A percentile compares a stretch with the other conserved stretches of the same genome.
These are phyloP conservation scores for Himantopus leucocephalus DNA, from an alignment of 2,113 vertebrate genomes.

Conservation along the genomic window DNA sequence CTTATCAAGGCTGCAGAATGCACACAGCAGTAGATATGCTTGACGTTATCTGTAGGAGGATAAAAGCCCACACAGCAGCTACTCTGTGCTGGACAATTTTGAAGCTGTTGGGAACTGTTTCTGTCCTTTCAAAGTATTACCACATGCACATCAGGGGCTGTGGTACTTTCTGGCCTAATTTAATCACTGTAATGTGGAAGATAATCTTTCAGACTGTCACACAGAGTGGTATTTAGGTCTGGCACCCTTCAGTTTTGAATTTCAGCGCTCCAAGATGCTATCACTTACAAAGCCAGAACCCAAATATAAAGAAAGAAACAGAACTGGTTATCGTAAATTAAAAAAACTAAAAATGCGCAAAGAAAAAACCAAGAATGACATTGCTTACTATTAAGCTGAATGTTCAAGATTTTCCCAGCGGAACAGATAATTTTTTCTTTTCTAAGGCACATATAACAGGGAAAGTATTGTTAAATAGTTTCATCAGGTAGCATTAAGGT, in stretches of 20 bases:
- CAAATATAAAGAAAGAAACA: background rate
- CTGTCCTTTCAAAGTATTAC: conserved; percentile 60
- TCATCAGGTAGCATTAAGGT: background rate
- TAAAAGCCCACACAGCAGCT: conserved; percentile 43
- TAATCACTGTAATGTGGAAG: conserved; percentile 52
- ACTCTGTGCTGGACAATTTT: conserved; percentile 37
- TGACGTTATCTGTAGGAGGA: conserved; percentile 34
- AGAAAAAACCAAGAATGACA: background rate
- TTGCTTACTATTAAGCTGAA: background rate
- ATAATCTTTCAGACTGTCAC: conserved; percentile 47
- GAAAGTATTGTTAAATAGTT: background rate
- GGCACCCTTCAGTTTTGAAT: conserved; percentile 21
- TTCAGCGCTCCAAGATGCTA: background rate
- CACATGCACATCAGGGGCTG: conserved; percentile 1
- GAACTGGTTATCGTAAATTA: background rate
- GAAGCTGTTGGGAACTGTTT: conserved; percentile 32
- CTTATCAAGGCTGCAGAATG: conserved; percentile 47
- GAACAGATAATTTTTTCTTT: background rate
- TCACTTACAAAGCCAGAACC: background rate
- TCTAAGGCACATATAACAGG: background rate
- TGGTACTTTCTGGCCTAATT: conserved; percentile 42
- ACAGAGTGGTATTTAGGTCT: background rate
- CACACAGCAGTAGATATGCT: conserved; percentile 35
- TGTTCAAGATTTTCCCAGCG: background rate
- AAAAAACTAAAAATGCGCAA: background rate